Evolutionary conservation across 2,113 vertebrate species (phyloP).

Genomic region (Corydoras maculifer): DNA sequence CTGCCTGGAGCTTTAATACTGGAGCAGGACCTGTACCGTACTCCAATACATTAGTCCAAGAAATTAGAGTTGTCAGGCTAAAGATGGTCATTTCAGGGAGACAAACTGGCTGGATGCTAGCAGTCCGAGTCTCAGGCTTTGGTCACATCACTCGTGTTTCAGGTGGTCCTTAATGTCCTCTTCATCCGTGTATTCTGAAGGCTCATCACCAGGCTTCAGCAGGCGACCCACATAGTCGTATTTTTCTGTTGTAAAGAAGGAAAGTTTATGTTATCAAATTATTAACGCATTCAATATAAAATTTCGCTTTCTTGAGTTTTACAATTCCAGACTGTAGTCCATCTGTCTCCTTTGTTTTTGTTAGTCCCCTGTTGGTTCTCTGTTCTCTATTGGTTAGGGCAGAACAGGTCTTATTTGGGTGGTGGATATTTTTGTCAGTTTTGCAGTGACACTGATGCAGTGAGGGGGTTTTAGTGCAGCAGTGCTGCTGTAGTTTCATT

Average conservation of each 20-base stretch:
- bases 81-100: slow-evolving; percentile 22
- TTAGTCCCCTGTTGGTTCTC: too few species aligned
- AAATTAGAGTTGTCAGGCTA: slow-evolving; percentile 10
- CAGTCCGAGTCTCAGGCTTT: slow-evolving; percentile 85
- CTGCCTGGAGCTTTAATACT: slow-evolving; percentile 11
- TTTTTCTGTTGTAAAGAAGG: slow-evolving; percentile 73
- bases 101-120: slow-evolving; percentile 61
- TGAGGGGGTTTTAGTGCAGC: too few species aligned
- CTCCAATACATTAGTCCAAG: slow-evolving; percentile 4
- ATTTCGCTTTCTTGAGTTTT: too few species aligned
- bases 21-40: neutral
- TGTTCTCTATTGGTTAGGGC: too few species aligned
- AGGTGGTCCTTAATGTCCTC: slow-evolving; percentile 97
- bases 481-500: too few species aligned
- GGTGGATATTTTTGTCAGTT: too few species aligned
- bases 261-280: neutral
- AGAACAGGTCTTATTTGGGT: too few species aligned
- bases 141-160: slow-evolving; percentile 95
- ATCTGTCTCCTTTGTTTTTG: too few species aligned
- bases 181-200: slow-evolving; percentile 97
- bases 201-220: slow-evolving; percentile 96
- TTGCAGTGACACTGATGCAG: too few species aligned
- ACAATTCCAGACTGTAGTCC: too few species aligned
- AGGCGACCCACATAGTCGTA: slow-evolving; percentile 98
- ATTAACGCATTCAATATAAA: too few species aligned